A percentile compares a stretch with the other conserved stretches of the same genome.
phyloP scores from a whole-genome alignment of 92 coral and sea anemone species.

The Heteractis magnifica region DNA sequence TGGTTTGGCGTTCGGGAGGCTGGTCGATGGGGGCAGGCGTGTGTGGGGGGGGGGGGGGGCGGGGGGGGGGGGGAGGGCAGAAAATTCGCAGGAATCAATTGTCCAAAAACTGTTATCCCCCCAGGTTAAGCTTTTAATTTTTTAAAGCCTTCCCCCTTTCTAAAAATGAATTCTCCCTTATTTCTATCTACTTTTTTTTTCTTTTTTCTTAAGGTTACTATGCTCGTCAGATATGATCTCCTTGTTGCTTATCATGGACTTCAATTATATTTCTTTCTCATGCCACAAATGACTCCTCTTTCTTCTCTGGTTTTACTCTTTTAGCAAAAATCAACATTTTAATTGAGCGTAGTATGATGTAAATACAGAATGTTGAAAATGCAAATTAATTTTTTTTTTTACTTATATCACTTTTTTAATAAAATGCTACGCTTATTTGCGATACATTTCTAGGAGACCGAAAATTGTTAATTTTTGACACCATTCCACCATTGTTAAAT shows the following conservation, averaged over 20 bases:
- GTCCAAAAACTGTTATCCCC: no score
- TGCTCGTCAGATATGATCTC: neutral
- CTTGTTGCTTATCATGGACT: neutral
- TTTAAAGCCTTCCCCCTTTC: no score
- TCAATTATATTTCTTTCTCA: neutral
- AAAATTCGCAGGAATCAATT: no score
- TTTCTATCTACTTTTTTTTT: no score
- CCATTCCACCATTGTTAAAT: constrained; percentile 2
- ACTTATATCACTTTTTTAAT: neutral
- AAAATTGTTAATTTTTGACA: neutral
- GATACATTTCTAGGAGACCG: constrained; percentile 1
- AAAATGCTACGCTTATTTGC: neutral
- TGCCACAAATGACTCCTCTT: neutral
- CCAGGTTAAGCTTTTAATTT: no score
- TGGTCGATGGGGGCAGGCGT: no score
- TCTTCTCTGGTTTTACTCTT: neutral
- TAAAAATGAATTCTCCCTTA: no score
- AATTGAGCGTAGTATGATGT: neutral
- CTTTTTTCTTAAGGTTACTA: neutral
- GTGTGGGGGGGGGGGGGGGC: no score
- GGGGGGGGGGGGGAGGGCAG: no score
- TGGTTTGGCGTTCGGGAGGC: no score
- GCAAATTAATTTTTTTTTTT: neutral
- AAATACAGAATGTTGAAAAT: neutral
- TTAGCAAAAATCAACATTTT: neutral